A percentile compares a stretch with the other conserved stretches of the same genome.
phyloP scores from a whole-genome alignment of 92 coral and sea anemone species.

The Pocillopora grandis region DNA sequence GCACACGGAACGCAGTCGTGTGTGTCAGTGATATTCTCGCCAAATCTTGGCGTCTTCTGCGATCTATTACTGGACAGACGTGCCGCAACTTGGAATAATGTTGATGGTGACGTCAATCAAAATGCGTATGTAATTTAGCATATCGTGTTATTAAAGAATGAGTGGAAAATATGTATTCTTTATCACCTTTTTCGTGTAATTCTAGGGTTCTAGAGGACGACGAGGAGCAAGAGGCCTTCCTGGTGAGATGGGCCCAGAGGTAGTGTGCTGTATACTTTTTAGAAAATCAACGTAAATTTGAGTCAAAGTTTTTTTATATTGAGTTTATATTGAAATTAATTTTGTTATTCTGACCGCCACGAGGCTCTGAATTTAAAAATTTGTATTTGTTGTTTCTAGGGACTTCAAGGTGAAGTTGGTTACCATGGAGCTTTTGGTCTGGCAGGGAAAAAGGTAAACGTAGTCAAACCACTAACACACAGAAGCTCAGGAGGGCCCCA shows the following conservation, averaged over 20 bases:
- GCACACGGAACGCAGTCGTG: too few species aligned
- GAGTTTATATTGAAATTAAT: too few species aligned
- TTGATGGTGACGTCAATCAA: too few species aligned
- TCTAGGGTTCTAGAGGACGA: slow-evolving; percentile 31
- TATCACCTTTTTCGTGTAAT: not conserved
- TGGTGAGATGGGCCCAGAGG: slow-evolving; percentile 29
- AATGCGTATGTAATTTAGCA: too few species aligned
- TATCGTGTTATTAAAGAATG: too few species aligned
- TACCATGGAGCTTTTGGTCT: slow-evolving; percentile 28
- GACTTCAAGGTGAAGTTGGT: slow-evolving; percentile 19
- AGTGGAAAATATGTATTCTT: not conserved
- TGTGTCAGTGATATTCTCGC: too few species aligned
- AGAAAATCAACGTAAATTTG: too few species aligned
- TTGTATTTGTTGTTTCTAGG: not conserved
- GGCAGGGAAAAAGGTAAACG: slow-evolving; percentile 25
- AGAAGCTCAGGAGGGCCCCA: not conserved
- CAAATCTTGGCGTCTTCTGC: too few species aligned
- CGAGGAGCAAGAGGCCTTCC: slow-evolving; percentile 24
- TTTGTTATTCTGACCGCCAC: not conserved
- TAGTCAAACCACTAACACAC: too few species aligned
- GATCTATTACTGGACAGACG: too few species aligned
- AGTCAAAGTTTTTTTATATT: too few species aligned
- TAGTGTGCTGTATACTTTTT: not conserved
- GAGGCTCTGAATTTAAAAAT: not conserved
- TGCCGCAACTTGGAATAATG: too few species aligned